Base-by-base conservation (phyloP, 2,797 vertebrate species). In the Champsocephalus gunnari region DNA sequence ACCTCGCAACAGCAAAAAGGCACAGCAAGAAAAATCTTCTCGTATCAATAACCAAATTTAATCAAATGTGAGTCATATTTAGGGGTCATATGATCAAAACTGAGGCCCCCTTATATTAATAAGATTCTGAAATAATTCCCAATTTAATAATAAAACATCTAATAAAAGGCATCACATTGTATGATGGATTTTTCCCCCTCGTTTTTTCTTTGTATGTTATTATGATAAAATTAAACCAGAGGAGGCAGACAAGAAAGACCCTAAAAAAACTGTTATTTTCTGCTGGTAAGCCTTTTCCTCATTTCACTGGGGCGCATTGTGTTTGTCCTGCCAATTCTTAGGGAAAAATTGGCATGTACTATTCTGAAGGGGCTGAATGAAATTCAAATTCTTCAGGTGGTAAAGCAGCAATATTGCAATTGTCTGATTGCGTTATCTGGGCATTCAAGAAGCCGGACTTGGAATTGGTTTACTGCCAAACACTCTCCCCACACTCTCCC, bases 401-500 rank as follows among this genome's bases (percentile, higher is more conserved):
- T 92, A 92, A 93, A 91, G 91, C 83, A 89, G 90, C 91, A 93
- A 93, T 92, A 93, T 93, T 92, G 90, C 88, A 91, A 90, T 90
- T 93, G 93, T 93, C 92, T 93, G 92, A 92, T 92, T 92, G 92
- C 16, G 87, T 94, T 94, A 94, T 94, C 91, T 93, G 92, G 86
- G 86, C 87, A 87, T 92, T 92, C 90, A 92, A 92, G 90, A 93
- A 90, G 91, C 83, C 90, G 90, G 91, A 88, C 92, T 92, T 89
- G 84, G 90, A 93, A 92, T 93, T 93, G 93, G 93, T 94, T 92
- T 91, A 86, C 93, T 92, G 93, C 93, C 94, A 94, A 93, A 93
- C 89, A 86, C 84, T 87, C 89, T 92, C 87, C 84, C 88, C 72
- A 93, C 89, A 86, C 84, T 87, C 89, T 92, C 87, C 84, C 88